Conservation (phyloP, 2,888 invertebrate species). For the Gerris lacustris region DNA sequence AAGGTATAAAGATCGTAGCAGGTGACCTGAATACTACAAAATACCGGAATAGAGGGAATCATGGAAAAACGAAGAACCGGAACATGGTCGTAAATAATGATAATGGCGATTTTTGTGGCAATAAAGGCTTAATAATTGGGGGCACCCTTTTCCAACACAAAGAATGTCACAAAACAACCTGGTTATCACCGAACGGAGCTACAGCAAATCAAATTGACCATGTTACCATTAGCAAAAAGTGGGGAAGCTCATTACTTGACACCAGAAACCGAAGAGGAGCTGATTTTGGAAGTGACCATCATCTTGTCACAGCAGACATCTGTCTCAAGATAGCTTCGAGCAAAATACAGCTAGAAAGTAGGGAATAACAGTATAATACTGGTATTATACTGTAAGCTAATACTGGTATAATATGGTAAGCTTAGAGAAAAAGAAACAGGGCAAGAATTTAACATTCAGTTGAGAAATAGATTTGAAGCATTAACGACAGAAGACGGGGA, state of each 20-base stretch:
- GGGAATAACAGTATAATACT: not conserved
- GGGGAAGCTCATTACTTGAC: slow-evolving; percentile 16
- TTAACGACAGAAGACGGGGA: too few relatives aligned
- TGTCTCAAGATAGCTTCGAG: not conserved
- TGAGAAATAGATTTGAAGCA: too few relatives aligned
- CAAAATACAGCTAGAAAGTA: not conserved
- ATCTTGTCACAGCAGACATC: slow-evolving; percentile 9
- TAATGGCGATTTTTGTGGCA: slow-evolving; percentile 13
- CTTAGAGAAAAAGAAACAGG: too few relatives aligned
- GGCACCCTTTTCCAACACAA: slow-evolving; percentile 14
- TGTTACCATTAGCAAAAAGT: slow-evolving; percentile 13
- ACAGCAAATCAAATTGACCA: slow-evolving; percentile 21
- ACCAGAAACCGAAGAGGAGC: slow-evolving; percentile 15
- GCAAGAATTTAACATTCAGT: too few relatives aligned
- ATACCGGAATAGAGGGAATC: slow-evolving; percentile 12
- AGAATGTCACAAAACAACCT: slow-evolving; percentile 19
- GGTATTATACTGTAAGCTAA: too few relatives aligned
- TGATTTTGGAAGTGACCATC: slow-evolving; percentile 8
- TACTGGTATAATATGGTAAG: too few relatives aligned
- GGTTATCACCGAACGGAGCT: slow-evolving; percentile 15
- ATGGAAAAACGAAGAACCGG: slow-evolving; percentile 19
- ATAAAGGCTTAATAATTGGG: slow-evolving; percentile 11
- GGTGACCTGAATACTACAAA: slow-evolving; percentile 20
- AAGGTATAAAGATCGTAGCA: slow-evolving; percentile 12
- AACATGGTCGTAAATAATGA: too few relatives aligned